These are phyloP conservation scores for Colletes latitarsis DNA, from an alignment of 1,140 invertebrate species.

Conservation along the genomic window DNA sequence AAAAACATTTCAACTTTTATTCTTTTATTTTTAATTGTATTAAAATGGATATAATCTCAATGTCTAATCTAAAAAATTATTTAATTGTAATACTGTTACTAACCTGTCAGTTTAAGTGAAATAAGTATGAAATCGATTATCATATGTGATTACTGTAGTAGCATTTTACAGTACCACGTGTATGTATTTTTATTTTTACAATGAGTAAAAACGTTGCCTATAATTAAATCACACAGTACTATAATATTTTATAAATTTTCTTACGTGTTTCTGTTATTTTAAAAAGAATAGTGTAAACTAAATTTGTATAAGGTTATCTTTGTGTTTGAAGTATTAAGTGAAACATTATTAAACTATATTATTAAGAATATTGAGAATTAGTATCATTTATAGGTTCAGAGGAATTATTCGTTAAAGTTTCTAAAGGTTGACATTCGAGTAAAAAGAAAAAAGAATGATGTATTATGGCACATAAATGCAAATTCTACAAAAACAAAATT, in stretches of 20 bases:
- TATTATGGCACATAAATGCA: slow-evolving; percentile 71
- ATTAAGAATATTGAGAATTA: slow-evolving; percentile 16
- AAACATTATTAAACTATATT: not conserved
- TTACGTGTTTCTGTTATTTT: slow-evolving; percentile 1
- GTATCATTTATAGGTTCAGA: slow-evolving; percentile 70
- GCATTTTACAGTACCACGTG: not conserved
- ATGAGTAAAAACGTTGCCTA: not conserved
- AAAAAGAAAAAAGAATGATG: slow-evolving; percentile 58
- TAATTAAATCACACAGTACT: not conserved
- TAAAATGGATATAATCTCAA: not conserved
- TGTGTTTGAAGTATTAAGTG: not conserved
- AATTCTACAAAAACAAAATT: slow-evolving; percentile 60
- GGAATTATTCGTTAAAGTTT: slow-evolving; percentile 68
- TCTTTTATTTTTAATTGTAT: not conserved
- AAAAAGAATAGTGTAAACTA: not conserved
- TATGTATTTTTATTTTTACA: not conserved
- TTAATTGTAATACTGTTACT: not conserved
- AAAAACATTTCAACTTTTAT: not conserved
- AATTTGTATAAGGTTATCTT: slow-evolving; percentile 6
- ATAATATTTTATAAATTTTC: not conserved
- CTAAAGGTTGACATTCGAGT: slow-evolving; percentile 58
- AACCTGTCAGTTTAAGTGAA: not conserved
- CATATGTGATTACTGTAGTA: not conserved
- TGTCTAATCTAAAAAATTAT: slow-evolving; percentile 2
- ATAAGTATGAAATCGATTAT: not conserved